These are phyloP conservation scores for Myocastor coypus DNA, from an alignment of 2,113 vertebrate genomes.

Conservation along the genomic window DNA sequence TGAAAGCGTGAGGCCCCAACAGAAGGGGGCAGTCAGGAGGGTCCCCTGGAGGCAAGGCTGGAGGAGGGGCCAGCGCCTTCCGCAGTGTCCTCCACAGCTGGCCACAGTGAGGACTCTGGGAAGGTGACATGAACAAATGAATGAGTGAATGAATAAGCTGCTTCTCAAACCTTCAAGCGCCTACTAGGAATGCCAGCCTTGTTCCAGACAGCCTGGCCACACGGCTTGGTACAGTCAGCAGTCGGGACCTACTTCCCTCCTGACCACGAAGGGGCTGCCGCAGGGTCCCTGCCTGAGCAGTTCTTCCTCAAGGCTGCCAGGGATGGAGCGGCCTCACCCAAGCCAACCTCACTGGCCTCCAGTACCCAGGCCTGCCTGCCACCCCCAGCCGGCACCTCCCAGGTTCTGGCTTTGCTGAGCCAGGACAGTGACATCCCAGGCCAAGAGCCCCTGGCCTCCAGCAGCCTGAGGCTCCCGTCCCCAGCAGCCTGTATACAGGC, in stretches of 20 bases:
- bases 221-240: neutral
- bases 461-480: neutral
- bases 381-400: neutral
- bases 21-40: neutral
- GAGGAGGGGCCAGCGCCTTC: neutral
- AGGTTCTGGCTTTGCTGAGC: neutral
- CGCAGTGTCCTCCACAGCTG: neutral
- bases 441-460: neutral
- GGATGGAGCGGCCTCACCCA: neutral
- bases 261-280: accelerated
- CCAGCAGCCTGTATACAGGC: neutral
- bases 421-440: accelerated
- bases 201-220: accelerated
- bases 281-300: neutral
- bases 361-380: neutral
- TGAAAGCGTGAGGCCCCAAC: accelerated
- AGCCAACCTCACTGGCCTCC: neutral
- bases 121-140: neutral
- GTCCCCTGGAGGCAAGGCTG: neutral
- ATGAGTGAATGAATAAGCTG: neutral
- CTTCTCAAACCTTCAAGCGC: accelerated
- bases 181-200: neutral
- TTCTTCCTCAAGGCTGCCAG: neutral
- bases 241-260: too few species aligned
- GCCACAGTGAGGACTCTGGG: accelerated